Evolutionary conservation across 2,797 vertebrate species (phyloP).

Genomic region (Hemibagrus guttatus): DNA sequence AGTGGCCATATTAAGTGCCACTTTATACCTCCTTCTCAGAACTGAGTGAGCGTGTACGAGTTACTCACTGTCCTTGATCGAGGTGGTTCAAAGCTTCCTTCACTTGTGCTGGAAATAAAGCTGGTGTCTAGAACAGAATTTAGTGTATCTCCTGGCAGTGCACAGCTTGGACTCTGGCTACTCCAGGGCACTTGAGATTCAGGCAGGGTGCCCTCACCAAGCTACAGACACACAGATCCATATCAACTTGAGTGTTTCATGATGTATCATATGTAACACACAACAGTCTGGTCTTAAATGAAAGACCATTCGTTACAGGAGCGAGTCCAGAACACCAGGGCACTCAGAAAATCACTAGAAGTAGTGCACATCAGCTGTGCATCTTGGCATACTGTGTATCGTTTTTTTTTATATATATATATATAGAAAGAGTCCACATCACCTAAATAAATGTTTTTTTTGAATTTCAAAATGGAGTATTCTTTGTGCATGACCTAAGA

Average conservation of each 20-base stretch:
- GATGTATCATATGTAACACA: not conserved
- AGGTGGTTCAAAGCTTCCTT: constrained; percentile 71
- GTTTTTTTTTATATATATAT: not conserved
- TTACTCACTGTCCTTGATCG: constrained; percentile 81
- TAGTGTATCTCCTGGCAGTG: constrained; percentile 89
- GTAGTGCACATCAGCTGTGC: not conserved
- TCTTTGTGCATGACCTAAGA: constrained; percentile 79
- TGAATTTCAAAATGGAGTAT: not conserved
- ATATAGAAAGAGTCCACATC: not conserved
- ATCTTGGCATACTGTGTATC: not conserved
- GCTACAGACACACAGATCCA: constrained; percentile 62
- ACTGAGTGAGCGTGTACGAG: not conserved
- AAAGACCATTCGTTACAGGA: not conserved
- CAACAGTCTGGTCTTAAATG: not conserved
- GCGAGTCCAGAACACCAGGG: not conserved
- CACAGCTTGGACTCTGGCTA: constrained; percentile 82
- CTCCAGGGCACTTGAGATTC: constrained; percentile 77
- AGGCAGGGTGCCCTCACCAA: constrained; percentile 69
- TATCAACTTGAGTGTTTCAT: constrained; percentile 7
- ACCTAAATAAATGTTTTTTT: not conserved
- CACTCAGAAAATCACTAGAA: not conserved
- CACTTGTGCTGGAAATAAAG: constrained; percentile 64
- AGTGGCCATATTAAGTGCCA: not conserved
- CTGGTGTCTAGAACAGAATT: constrained; percentile 83
- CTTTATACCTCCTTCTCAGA: constrained; percentile 4